These are phyloP conservation scores for Petrolisthes cinctipes DNA, from an alignment of 2,888 invertebrate species.

Conservation along the genomic window DNA sequence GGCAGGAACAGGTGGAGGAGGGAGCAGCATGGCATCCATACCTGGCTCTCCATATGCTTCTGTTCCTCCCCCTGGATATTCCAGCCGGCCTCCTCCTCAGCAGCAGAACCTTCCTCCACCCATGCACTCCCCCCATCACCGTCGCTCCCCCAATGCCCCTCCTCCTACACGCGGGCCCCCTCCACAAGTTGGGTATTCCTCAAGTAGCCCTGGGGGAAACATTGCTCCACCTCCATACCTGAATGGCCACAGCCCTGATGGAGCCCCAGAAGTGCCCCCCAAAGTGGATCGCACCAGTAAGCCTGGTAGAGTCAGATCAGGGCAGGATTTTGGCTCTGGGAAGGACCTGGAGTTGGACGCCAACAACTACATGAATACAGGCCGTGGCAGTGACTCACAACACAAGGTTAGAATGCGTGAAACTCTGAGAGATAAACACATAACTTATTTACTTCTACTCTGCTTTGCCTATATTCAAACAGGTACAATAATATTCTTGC, in stretches of 20 bases:
- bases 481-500: no score
- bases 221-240: conserved; percentile 64
- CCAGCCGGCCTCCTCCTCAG: conserved; percentile 41
- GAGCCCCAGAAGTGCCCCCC: conserved; percentile 82
- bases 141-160: conserved; percentile 57
- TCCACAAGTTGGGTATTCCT: conserved; percentile 52
- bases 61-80: conserved; percentile 44
- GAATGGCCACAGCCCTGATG: conserved; percentile 67
- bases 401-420: conserved; percentile 53
- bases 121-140: conserved; percentile 60
- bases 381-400: conserved; percentile 45
- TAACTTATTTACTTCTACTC: no score
- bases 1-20: conserved; percentile 50
- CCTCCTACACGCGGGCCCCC: conserved; percentile 49
- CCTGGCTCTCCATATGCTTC: conserved; percentile 48
- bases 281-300: conserved; percentile 83
- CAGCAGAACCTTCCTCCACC: conserved; percentile 53
- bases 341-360: conserved; percentile 58
- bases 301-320: conserved; percentile 72
- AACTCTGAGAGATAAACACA: no score
- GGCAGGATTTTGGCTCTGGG: conserved; percentile 58
- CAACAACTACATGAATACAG: conserved; percentile 73
- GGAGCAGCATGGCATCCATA: conserved; percentile 32
- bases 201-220: conserved; percentile 39
- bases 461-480: no score